Conservation (phyloP, 2,113 vertebrate genomes). For the Clarias gariepinus region DNA sequence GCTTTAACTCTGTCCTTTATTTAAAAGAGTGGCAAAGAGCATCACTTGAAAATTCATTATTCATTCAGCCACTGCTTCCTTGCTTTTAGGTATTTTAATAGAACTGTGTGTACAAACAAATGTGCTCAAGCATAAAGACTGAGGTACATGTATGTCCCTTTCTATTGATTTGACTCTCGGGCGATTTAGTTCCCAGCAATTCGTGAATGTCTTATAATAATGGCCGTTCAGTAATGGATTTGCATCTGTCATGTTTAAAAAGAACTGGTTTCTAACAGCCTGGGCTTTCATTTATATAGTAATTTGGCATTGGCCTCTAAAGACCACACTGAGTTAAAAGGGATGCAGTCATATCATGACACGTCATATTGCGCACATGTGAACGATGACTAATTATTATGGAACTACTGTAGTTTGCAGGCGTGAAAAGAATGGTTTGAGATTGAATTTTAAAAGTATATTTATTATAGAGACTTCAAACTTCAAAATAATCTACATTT, state of each 20-base stretch:
- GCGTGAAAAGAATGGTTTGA: background rate
- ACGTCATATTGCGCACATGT: background rate
- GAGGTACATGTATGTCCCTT: constrained; percentile 13
- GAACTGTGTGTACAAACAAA: background rate
- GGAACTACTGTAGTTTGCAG: background rate
- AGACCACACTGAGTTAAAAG: background rate
- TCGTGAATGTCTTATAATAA: constrained; percentile 5
- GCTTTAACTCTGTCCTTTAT: constrained; percentile 42
- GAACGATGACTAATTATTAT: background rate
- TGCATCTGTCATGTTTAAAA: constrained; percentile 2
- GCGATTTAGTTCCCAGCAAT: constrained; percentile 24
- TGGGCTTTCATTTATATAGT: background rate
- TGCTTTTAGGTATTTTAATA: background rate
- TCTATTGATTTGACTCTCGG: constrained; percentile 43
- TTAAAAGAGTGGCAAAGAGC: constrained; percentile 1
- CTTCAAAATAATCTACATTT: too few species aligned
- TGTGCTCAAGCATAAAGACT: background rate
- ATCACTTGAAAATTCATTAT: constrained; percentile 13
- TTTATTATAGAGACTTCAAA: background rate
- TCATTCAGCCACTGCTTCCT: background rate
- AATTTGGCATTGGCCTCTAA: background rate
- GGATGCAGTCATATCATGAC: background rate
- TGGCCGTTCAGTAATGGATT: constrained; percentile 8
- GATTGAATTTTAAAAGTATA: background rate
- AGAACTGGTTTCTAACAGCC: constrained; percentile 24